Conservation (phyloP, 2,797 vertebrate species). For the Centropyge bicolor region DNA sequence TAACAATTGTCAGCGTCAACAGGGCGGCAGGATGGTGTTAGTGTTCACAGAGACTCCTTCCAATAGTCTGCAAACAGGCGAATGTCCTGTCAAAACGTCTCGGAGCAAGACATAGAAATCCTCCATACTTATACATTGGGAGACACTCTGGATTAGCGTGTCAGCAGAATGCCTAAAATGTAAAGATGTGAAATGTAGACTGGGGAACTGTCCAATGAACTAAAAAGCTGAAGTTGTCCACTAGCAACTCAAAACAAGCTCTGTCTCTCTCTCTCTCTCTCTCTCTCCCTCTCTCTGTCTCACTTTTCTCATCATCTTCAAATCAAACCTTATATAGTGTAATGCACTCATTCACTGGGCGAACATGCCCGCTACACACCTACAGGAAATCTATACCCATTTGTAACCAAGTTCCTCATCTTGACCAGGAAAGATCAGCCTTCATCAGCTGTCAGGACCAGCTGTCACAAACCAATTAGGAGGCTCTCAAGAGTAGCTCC, state of each 20-base stretch:
- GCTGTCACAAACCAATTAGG: constrained; percentile 24
- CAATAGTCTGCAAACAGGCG: constrained; percentile 56
- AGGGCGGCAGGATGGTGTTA: constrained; percentile 28
- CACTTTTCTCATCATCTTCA: neutral
- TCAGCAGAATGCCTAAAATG: constrained; percentile 44
- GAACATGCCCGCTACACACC: constrained; percentile 9
- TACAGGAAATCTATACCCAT: constrained; percentile 4
- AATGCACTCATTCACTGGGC: neutral
- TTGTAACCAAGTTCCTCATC: constrained; percentile 17
- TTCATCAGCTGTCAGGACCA: constrained; percentile 4
- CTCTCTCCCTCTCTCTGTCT: constrained; percentile 21
- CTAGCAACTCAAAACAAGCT: constrained; percentile 15
- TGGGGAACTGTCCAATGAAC: constrained; percentile 43
- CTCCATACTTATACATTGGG: constrained; percentile 57
- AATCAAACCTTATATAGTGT: constrained; percentile 6
- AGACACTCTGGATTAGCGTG: constrained; percentile 64
- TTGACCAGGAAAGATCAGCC: constrained; percentile 6
- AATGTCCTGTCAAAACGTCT: constrained; percentile 68
- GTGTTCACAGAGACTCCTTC: constrained; percentile 31
- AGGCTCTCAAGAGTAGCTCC: constrained; percentile 25
- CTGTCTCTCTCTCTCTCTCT: constrained; percentile 21
- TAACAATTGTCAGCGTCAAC: constrained; percentile 44
- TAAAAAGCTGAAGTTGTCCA: constrained; percentile 30
- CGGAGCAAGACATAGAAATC: constrained; percentile 59
- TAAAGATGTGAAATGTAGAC: constrained; percentile 50